These are phyloP conservation scores for Hemaris fuciformis DNA, from an alignment of 2,888 invertebrate genomes.

Conservation along the genomic window DNA sequence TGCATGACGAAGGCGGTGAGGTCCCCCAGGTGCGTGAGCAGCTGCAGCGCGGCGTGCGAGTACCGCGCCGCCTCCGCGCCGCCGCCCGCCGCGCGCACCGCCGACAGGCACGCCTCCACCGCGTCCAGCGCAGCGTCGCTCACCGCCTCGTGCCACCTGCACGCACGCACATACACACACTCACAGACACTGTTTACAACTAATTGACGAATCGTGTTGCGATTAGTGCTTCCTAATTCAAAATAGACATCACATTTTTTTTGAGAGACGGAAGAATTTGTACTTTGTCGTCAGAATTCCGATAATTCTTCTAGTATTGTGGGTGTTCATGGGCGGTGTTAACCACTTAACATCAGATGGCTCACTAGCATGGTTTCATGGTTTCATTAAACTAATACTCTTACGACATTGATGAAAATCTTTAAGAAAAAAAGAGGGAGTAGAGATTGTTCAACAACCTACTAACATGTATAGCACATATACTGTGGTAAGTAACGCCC, in stretches of 20 bases:
- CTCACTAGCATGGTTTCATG: too few relatives aligned
- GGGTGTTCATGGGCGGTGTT: too few relatives aligned
- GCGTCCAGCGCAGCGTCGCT: slow-evolving; percentile 65
- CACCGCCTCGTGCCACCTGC: slow-evolving; percentile 60
- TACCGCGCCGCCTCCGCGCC: slow-evolving; percentile 49
- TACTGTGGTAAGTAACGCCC: slow-evolving; percentile 58
- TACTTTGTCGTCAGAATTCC: too few relatives aligned
- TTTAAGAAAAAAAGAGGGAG: not conserved
- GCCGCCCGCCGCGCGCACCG: slow-evolving; percentile 63
- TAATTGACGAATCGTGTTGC: too few relatives aligned
- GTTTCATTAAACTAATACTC: too few relatives aligned
- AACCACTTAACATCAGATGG: too few relatives aligned
- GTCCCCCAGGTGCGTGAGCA: slow-evolving; percentile 54
- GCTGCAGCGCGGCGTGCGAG: slow-evolving; percentile 52
- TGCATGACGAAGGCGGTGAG: slow-evolving; percentile 61
- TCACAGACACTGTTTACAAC: too few relatives aligned
- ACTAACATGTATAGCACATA: slow-evolving; percentile 66
- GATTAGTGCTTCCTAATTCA: too few relatives aligned
- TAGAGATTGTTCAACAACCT: not conserved
- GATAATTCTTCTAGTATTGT: too few relatives aligned
- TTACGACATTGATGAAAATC: not conserved
- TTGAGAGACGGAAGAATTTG: too few relatives aligned
- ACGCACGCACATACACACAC: not conserved
- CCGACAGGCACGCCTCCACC: slow-evolving; percentile 68
- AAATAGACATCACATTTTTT: too few relatives aligned